Evolutionary conservation across 2,888 invertebrate genomes (phyloP).

Genomic region (Gastrophysa polygoni): DNA sequence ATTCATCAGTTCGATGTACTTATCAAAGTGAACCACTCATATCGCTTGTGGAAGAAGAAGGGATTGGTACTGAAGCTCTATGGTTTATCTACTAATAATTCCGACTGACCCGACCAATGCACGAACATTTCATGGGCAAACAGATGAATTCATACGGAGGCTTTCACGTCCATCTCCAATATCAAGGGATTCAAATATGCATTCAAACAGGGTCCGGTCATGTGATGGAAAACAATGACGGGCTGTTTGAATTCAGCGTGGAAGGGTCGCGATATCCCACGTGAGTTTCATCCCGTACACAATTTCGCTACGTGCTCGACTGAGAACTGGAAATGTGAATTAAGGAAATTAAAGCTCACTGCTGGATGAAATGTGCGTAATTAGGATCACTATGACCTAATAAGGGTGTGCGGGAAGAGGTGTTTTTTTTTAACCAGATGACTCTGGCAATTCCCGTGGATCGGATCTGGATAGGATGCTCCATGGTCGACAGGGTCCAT

Average conservation of each 20-base stretch:
- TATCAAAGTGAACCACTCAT: too few relatives aligned
- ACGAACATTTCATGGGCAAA: too few relatives aligned
- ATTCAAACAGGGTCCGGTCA: not conserved
- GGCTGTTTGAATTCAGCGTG: slow-evolving; percentile 17
- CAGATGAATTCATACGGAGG: too few relatives aligned
- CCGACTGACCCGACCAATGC: too few relatives aligned
- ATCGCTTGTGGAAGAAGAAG: too few relatives aligned
- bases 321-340: slow-evolving; percentile 20
- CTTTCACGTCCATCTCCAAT: too few relatives aligned
- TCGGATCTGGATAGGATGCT: too few relatives aligned
- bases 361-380: slow-evolving; percentile 26
- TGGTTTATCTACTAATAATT: too few relatives aligned
- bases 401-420: slow-evolving; percentile 15
- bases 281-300: slow-evolving; percentile 24
- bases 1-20: too few relatives aligned
- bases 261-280: slow-evolving; percentile 20
- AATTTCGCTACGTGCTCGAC: slow-evolving; percentile 16
- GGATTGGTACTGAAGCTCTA: too few relatives aligned
- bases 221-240: slow-evolving; percentile 20
- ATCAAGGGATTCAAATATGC: not conserved
- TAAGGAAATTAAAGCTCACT: slow-evolving; percentile 26
- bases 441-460: not conserved
- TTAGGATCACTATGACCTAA: slow-evolving; percentile 23
- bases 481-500: too few relatives aligned
- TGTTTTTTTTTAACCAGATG: slow-evolving; percentile 10